phyloP scores from a whole-genome alignment of 1,140 invertebrate genomes.

The Drosophila orena region DNA sequence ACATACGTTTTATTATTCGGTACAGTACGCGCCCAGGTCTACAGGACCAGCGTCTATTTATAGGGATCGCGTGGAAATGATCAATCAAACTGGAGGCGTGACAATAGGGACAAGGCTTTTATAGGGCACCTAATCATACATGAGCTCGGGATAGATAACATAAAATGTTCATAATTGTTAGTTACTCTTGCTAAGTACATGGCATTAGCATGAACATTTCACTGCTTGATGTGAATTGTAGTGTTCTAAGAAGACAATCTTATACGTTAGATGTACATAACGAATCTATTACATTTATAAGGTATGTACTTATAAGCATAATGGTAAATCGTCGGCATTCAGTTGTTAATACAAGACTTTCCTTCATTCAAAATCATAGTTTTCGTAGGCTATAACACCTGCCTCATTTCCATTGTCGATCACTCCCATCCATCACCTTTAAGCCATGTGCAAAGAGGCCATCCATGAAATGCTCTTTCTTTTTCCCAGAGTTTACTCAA shows the following conservation, averaged over 20 bases:
- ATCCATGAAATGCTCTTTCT: constrained; percentile 11
- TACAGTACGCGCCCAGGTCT: constrained; percentile 65
- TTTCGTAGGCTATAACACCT: constrained; percentile 13
- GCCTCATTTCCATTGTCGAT: constrained; percentile 24
- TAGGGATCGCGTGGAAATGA: constrained; percentile 49
- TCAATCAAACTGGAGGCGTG: constrained; percentile 44
- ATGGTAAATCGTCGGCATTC: no score
- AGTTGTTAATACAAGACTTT: neutral
- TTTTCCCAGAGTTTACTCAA: constrained; percentile 35
- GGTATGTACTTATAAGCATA: no score
- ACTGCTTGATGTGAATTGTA: no score
- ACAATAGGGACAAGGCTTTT: constrained; percentile 38
- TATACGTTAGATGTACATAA: no score
- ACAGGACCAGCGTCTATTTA: constrained; percentile 19
- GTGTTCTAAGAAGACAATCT: no score
- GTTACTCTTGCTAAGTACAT: neutral
- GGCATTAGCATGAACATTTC: neutral
- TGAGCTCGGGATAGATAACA: neutral
- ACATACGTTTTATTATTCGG: constrained; percentile 28
- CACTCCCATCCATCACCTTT: constrained; percentile 30
- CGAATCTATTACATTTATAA: no score
- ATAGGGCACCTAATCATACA: constrained; percentile 10
- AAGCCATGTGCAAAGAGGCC: constrained; percentile 2
- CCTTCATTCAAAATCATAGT: neutral
- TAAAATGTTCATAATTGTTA: constrained; percentile 12